Evolutionary conservation across 2,888 invertebrate genomes (phyloP).

Genomic region (Cantharis flavilabris): DNA sequence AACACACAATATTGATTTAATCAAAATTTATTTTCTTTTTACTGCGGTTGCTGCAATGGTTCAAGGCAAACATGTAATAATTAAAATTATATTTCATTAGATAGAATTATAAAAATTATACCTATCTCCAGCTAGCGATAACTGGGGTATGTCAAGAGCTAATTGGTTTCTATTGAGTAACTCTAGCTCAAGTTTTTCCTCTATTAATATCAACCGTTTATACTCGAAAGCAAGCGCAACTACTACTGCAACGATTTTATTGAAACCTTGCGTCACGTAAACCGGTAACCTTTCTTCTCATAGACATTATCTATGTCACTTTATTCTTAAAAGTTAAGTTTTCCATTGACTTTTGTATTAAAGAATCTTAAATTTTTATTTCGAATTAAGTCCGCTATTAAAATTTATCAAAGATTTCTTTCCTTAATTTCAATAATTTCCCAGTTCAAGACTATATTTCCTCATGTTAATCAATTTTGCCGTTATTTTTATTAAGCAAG

Average conservation of each 20-base stretch:
- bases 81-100: background rate
- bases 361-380: background rate
- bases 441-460: background rate
- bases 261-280: background rate
- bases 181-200: background rate
- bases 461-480: background rate
- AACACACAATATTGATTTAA: background rate
- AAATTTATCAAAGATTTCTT: background rate
- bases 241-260: background rate
- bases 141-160: background rate
- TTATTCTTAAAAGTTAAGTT: background rate
- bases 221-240: background rate
- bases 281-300: background rate
- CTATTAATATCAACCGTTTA: background rate
- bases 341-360: background rate
- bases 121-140: background rate
- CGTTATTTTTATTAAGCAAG: background rate
- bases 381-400: background rate
- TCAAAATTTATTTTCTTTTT: background rate
- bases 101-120: background rate
- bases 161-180: background rate
- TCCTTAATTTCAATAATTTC: background rate
- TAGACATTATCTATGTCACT: background rate
- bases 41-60: background rate
- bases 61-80: background rate